These are phyloP conservation scores for Rutpela maculata DNA, from an alignment of 2,888 invertebrate species.

Conservation along the genomic window DNA sequence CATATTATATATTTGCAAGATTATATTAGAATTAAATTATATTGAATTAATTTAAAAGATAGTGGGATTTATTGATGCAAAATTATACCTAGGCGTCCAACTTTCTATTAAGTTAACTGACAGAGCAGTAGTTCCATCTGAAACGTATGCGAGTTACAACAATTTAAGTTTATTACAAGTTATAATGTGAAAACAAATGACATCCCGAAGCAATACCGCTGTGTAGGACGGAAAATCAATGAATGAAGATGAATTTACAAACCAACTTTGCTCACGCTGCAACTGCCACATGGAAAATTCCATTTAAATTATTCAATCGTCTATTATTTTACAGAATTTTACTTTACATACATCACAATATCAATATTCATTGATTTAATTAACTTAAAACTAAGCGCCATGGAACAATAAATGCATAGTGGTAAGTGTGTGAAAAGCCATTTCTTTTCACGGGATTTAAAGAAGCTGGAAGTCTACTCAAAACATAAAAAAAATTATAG, in stretches of 20 bases:
- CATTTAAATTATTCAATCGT: constrained; percentile 8
- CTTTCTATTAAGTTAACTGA: constrained; percentile 14
- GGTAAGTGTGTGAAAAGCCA: no score
- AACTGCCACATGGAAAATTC: constrained; percentile 29
- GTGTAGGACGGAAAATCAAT: constrained; percentile 60
- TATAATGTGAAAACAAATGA: constrained; percentile 61
- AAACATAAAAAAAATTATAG: no score
- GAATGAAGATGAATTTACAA: constrained; percentile 53
- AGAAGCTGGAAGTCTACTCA: no score
- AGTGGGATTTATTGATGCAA: background rate
- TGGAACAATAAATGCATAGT: no score
- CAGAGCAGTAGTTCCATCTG: background rate
- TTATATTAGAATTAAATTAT: no score
- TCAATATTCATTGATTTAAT: no score
- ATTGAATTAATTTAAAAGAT: background rate
- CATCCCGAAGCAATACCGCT: constrained; percentile 58
- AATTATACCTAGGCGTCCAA: constrained; percentile 9
- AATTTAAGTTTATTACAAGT: constrained; percentile 57
- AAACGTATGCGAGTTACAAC: constrained; percentile 42
- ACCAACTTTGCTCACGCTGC: constrained; percentile 8
- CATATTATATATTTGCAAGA: no score
- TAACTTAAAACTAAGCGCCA: no score
- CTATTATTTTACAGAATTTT: background rate
- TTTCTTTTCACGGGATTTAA: no score
- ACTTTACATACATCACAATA: background rate